These are phyloP conservation scores for Notamacropus eugenii DNA, from an alignment of 2,797 vertebrate species.

Conservation along the genomic window DNA sequence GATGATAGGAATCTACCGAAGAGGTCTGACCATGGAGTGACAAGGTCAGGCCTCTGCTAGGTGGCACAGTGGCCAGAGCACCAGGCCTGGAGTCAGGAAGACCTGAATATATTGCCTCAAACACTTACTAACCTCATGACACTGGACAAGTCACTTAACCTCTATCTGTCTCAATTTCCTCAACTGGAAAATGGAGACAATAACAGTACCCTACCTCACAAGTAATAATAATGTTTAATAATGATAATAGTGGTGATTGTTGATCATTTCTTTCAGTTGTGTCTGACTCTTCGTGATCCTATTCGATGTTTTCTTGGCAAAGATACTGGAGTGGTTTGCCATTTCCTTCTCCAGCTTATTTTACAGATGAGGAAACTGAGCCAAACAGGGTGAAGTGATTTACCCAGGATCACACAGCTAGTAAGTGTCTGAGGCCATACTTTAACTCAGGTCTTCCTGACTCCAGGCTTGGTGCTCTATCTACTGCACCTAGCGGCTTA, in stretches of 20 bases:
- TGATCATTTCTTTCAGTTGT: not conserved
- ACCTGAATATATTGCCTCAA: not conserved
- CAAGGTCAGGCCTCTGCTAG: not conserved
- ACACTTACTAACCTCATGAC: not conserved
- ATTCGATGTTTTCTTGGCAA: not conserved
- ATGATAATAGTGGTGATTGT: not conserved
- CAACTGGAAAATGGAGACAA: not conserved
- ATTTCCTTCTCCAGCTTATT: not conserved
- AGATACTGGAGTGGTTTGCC: not conserved
- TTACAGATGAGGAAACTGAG: not conserved
- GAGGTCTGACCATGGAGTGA: not conserved
- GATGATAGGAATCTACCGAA: not conserved
- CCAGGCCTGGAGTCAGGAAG: not conserved
- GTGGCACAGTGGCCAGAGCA: not conserved
- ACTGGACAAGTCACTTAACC: not conserved
- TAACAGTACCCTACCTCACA: not conserved
- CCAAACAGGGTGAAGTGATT: not conserved
- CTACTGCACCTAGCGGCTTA: not conserved
- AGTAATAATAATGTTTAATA: not conserved
- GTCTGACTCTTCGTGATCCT: not conserved
- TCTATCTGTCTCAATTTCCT: not conserved
- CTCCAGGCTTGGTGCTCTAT: not conserved
- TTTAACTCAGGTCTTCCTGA: not conserved
- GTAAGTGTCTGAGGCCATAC: not conserved
- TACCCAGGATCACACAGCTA: not conserved